Conservation (phyloP, 2,888 invertebrate species). For the Endotricha flammealis region DNA sequence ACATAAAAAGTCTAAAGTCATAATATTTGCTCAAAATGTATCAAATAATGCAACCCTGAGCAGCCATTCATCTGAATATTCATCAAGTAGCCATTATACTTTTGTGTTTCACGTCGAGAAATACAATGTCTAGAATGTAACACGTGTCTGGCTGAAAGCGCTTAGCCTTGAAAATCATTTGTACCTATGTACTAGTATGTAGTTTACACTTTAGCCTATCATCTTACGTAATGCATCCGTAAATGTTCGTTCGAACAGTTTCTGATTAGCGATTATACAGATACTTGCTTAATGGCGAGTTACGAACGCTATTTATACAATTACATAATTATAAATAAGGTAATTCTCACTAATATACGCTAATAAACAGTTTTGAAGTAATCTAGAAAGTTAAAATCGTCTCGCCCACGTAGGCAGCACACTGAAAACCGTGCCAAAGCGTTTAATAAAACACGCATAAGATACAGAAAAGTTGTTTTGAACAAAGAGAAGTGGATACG, state of each 20-base stretch:
- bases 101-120: constrained; percentile 14
- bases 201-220: constrained; percentile 36
- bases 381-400: constrained; percentile 48
- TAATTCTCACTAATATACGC: constrained; percentile 21
- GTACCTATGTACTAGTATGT: constrained; percentile 28
- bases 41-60: neutral
- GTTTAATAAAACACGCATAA: constrained; percentile 42
- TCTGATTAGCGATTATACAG: constrained; percentile 41
- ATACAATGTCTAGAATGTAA: constrained; percentile 17
- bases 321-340: constrained; percentile 22
- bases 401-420: constrained; percentile 23
- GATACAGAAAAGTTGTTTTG: constrained; percentile 68
- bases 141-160: constrained; percentile 46
- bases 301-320: constrained; percentile 30
- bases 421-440: constrained; percentile 53
- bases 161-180: constrained; percentile 60
- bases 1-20: too few relatives aligned
- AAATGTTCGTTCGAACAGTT: constrained; percentile 48
- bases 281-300: constrained; percentile 39
- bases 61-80: neutral
- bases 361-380: constrained; percentile 35
- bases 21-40: too few relatives aligned
- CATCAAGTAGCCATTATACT: neutral
- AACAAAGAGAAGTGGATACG: constrained; percentile 62
- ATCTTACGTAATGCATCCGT: constrained; percentile 58